Conservation (phyloP, 2,113 vertebrate genomes). For the Chaetodon auriga region DNA sequence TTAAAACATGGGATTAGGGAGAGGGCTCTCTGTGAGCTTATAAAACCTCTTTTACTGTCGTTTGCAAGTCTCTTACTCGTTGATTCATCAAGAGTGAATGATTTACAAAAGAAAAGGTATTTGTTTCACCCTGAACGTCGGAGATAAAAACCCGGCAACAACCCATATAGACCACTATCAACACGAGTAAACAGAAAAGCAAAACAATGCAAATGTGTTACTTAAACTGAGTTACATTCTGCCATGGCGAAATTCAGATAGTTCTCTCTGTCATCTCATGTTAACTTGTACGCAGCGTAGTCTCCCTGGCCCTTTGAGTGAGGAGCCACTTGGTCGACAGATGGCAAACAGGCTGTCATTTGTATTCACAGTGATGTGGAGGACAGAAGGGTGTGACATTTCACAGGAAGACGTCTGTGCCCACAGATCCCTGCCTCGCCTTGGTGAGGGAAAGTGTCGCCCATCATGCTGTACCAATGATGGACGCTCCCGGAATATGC, state of each 20-base stretch:
- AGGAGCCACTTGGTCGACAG: conserved; percentile 69
- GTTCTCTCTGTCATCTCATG: not conserved
- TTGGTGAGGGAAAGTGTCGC: conserved; percentile 48
- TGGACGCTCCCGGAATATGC: not conserved
- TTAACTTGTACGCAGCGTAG: conserved; percentile 40
- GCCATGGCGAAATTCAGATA: not conserved
- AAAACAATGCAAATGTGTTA: not conserved
- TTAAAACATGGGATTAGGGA: conserved; percentile 40
- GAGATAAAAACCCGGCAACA: conserved; percentile 9
- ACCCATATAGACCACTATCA: not conserved
- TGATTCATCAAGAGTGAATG: conserved; percentile 17
- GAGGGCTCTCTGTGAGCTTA: not conserved
- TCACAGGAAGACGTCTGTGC: conserved; percentile 80
- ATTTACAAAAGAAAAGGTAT: conserved; percentile 17
- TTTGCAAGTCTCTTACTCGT: conserved; percentile 3
- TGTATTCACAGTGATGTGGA: conserved; percentile 76
- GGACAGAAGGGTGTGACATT: conserved; percentile 83
- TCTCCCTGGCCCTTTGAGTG: conserved; percentile 42
- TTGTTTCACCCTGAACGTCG: not conserved
- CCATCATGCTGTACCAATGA: conserved; percentile 48
- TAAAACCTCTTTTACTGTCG: conserved; percentile 26
- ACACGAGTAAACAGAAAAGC: not conserved
- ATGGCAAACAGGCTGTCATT: conserved; percentile 84
- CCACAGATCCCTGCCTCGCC: conserved; percentile 66
- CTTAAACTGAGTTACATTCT: conserved; percentile 9